Evolutionary conservation across 2,113 vertebrate species (phyloP).

Genomic region (Ellobius talpinus): DNA sequence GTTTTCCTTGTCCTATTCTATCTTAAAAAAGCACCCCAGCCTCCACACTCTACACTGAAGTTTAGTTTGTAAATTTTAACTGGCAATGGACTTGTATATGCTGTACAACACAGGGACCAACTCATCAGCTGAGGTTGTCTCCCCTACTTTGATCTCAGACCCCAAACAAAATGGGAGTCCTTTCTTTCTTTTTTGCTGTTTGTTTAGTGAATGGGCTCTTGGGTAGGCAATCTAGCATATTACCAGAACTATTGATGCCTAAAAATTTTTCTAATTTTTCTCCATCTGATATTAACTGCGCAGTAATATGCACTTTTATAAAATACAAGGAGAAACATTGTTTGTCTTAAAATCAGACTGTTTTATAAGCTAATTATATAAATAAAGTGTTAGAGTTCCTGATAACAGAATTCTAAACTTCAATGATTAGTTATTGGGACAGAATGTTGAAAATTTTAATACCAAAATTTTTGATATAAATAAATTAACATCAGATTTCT

Average conservation of each 20-base stretch:
- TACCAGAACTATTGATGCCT: not conserved
- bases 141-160: not conserved
- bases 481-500: not conserved
- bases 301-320: not conserved
- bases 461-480: not conserved
- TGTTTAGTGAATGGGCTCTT: not conserved
- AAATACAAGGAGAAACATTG: slow-evolving; percentile 11
- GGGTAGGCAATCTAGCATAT: not conserved
- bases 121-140: not conserved
- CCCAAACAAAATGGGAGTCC: not conserved
- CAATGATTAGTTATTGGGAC: not conserved
- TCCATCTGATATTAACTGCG: not conserved
- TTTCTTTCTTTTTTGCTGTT: not conserved
- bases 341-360: not conserved
- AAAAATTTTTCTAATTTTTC: not conserved
- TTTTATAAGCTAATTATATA: not conserved
- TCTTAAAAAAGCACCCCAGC: not conserved
- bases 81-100: not conserved
- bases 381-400: not conserved
- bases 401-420: slow-evolving; percentile 4
- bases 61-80: not conserved
- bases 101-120: not conserved
- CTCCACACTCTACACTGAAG: not conserved
- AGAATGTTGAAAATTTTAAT: not conserved
- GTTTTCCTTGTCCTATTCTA: not conserved